Evolutionary conservation across 2,113 vertebrate species (phyloP).

Genomic region (Nesogale talazaci): DNA sequence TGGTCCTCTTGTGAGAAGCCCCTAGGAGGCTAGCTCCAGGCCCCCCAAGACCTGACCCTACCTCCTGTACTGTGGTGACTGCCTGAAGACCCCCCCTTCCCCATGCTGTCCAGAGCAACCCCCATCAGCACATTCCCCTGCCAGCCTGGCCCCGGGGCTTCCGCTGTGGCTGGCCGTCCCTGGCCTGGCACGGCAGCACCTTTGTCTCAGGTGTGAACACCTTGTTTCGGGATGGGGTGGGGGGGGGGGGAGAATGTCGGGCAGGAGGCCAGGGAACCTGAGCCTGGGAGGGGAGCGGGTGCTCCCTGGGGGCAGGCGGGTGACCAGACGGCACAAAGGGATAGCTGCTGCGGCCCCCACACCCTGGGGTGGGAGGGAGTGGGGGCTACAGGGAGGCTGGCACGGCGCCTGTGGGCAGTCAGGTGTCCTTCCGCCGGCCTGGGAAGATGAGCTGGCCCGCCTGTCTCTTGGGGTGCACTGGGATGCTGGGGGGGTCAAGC

Average conservation of each 20-base stretch:
- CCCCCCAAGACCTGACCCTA: too few species aligned
- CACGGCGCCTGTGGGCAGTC: accelerated
- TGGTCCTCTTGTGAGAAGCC: background rate
- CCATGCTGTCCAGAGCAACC: background rate
- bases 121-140: background rate
- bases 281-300: background rate
- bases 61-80: background rate
- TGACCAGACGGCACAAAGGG: background rate
- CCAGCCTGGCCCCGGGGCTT: background rate
- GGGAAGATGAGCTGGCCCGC: background rate
- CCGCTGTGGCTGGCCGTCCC: background rate
- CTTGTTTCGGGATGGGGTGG: background rate
- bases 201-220: background rate
- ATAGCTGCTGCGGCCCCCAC: background rate
- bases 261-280: background rate
- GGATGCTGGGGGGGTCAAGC: background rate
- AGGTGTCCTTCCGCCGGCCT: background rate
- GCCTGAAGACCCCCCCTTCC: too few species aligned
- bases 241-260: too few species aligned
- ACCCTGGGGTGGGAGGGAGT: background rate
- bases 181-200: background rate
- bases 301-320: background rate
- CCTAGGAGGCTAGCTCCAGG: background rate
- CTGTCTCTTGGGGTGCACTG: background rate
- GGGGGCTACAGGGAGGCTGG: background rate